phyloP scores from a whole-genome alignment of 2,888 invertebrate species.

The Dicycla oo region DNA sequence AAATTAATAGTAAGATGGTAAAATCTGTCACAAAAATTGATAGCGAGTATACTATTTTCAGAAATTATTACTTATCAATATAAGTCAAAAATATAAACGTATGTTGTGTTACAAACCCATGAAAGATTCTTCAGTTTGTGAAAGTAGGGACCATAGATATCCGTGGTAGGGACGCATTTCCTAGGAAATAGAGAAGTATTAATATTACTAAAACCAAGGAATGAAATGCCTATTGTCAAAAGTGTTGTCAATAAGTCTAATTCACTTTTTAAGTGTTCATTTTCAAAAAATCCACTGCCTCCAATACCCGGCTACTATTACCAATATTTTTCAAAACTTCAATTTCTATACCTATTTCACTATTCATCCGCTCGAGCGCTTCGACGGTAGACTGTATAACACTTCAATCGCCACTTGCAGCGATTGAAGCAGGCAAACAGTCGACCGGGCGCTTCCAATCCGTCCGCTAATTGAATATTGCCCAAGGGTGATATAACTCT shows the following conservation, averaged over 20 bases:
- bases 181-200: neutral
- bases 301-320: conserved; percentile 13
- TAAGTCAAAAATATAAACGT: conserved; percentile 20
- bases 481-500: conserved; percentile 77
- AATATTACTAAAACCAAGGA: neutral
- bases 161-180: no score
- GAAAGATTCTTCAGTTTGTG: conserved; percentile 6
- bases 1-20: neutral
- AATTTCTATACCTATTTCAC: conserved; percentile 41
- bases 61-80: conserved; percentile 27
- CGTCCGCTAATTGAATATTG: conserved; percentile 77
- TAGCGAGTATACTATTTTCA: conserved; percentile 5
- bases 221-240: neutral
- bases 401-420: conserved; percentile 62
- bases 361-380: conserved; percentile 50
- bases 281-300: conserved; percentile 1
- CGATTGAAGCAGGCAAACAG: conserved; percentile 64
- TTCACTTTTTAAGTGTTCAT: neutral
- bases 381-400: conserved; percentile 37
- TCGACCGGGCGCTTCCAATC: conserved; percentile 53
- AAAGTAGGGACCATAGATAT: neutral
- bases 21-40: neutral
- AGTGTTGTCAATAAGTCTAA: neutral
- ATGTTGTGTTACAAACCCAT: neutral
- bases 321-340: conserved; percentile 31